Evolutionary conservation across 2,797 vertebrate genomes (phyloP).

Genomic region (Hemitrygon akajei): DNA sequence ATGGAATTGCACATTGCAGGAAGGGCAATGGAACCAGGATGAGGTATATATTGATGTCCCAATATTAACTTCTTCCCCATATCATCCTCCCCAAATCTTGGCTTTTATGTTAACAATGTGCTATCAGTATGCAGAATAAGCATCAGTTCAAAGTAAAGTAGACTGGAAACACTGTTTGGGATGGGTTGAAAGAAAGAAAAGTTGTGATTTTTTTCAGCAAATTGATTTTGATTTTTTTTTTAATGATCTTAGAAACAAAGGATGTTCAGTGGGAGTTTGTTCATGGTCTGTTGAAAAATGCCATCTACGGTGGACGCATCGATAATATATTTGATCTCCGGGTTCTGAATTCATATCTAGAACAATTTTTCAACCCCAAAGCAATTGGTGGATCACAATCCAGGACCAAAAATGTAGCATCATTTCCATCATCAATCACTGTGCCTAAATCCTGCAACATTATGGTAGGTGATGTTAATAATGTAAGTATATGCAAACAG

Average conservation of each 20-base stretch:
- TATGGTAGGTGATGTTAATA: slow-evolving; percentile 61
- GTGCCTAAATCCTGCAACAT: slow-evolving; percentile 84
- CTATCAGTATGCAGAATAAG: not conserved
- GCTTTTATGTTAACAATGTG: not conserved
- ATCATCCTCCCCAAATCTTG: not conserved
- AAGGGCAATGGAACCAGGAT: not conserved
- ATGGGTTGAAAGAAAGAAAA: too few species aligned
- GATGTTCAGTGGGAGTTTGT: slow-evolving; percentile 86
- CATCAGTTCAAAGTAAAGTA: not conserved
- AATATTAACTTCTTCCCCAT: not conserved
- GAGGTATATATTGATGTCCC: not conserved
- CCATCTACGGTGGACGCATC: slow-evolving; percentile 89
- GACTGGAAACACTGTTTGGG: too few species aligned
- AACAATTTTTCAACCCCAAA: slow-evolving; percentile 81
- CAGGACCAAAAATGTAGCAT: slow-evolving; percentile 58
- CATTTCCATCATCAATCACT: slow-evolving; percentile 69
- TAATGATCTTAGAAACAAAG: slow-evolving; percentile 65
- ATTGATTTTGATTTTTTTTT: not conserved
- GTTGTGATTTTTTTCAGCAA: not conserved
- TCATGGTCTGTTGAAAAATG: slow-evolving; percentile 84
- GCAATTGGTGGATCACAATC: slow-evolving; percentile 56
- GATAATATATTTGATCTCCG: slow-evolving; percentile 87
- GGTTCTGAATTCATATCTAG: slow-evolving; percentile 85
- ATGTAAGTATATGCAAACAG: not conserved
- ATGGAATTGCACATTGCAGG: not conserved